phyloP scores from a whole-genome alignment of 2,113 vertebrate species.

The Thamnophis sirtalis region DNA sequence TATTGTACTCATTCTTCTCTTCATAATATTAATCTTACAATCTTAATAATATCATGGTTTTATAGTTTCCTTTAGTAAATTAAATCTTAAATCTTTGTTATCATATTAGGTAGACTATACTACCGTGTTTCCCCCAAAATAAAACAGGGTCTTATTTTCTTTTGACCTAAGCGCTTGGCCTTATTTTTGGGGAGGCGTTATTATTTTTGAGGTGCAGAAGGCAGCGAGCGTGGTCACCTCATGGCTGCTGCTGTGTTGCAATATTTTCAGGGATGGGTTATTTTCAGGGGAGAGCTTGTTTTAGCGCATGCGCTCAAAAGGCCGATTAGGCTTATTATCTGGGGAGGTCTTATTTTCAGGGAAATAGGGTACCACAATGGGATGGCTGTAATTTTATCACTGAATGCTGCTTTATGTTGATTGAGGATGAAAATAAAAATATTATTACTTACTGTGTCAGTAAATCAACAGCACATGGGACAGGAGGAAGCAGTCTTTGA shows the following conservation, averaged over 20 bases:
- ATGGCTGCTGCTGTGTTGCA: too few species aligned
- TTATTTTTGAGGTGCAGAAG: too few species aligned
- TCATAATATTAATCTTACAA: background rate
- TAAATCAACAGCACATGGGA: slow-evolving; percentile 81
- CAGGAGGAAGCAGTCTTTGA: slow-evolving; percentile 77
- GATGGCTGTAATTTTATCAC: background rate
- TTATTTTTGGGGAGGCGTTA: too few species aligned
- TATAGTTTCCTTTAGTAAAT: background rate
- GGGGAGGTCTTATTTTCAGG: too few species aligned
- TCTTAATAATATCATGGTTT: background rate
- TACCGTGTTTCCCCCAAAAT: background rate
- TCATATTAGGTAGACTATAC: background rate
- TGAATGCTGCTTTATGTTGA: background rate
- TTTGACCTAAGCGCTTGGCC: too few species aligned
- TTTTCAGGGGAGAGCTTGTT: too few species aligned
- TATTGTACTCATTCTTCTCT: background rate
- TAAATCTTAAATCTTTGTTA: background rate
- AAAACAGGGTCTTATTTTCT: too few species aligned
- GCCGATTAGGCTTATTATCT: too few species aligned
- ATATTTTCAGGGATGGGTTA: too few species aligned
- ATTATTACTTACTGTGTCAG: slow-evolving; percentile 82
- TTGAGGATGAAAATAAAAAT: background rate
- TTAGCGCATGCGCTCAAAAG: too few species aligned
- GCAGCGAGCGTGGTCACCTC: too few species aligned
- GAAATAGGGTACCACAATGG: background rate